A percentile compares a stretch with the other conserved stretches of the same genome.
Conservation (phyloP, 2,888 invertebrate species). For the Philonicus albiceps region DNA sequence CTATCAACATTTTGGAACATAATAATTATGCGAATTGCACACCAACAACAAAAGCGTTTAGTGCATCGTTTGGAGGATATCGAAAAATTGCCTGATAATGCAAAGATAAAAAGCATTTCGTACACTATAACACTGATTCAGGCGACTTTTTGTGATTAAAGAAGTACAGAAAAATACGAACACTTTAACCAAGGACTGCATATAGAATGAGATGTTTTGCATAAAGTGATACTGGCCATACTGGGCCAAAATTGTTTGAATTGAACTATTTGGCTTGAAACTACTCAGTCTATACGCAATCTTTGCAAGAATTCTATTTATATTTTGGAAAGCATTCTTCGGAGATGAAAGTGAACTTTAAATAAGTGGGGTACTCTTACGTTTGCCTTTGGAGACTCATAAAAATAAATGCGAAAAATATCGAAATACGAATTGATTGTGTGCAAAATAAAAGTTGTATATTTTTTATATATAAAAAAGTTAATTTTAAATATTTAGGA, state of each 20-base stretch:
- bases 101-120: constrained; percentile 34
- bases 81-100: neutral
- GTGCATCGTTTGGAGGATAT: neutral
- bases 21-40: neutral
- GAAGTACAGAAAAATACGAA: neutral
- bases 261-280: neutral
- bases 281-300: neutral
- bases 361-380: constrained; percentile 45
- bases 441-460: constrained; percentile 38
- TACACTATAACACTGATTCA: constrained; percentile 21
- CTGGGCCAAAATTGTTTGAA: neutral
- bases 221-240: neutral
- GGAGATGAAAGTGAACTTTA: constrained; percentile 27
- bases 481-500: constrained; percentile 48
- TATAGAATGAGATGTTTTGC: neutral
- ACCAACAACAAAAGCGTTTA: neutral
- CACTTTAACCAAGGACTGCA: neutral
- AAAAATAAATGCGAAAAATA: constrained; percentile 34
- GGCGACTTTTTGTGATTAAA: constrained; percentile 44
- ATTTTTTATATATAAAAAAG: constrained; percentile 48
- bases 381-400: constrained; percentile 41
- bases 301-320: constrained; percentile 24
- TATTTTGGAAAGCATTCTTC: neutral
- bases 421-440: constrained; percentile 49
- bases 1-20: neutral